These are phyloP conservation scores for Phalacrocorax brasilianus DNA, from an alignment of 2,113 vertebrate genomes.

Conservation along the genomic window DNA sequence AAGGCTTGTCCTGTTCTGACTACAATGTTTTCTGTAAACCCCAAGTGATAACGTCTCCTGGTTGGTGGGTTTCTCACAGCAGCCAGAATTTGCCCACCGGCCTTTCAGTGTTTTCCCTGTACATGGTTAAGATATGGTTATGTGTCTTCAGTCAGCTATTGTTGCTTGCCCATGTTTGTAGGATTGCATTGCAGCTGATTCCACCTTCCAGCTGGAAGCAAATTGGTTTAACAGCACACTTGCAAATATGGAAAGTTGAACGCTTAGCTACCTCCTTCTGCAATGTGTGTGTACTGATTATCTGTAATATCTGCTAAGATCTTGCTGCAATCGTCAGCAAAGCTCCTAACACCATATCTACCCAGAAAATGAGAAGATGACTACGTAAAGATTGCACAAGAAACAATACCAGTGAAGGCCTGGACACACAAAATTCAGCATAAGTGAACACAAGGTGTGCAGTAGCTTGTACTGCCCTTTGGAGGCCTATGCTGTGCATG, in stretches of 20 bases:
- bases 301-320: neutral
- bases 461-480: neutral
- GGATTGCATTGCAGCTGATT: neutral
- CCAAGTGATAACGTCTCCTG: neutral
- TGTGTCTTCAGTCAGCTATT: neutral
- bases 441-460: neutral
- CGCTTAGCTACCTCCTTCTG: neutral
- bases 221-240: neutral
- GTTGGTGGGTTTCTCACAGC: neutral
- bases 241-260: neutral
- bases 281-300: neutral
- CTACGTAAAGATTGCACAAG: neutral
- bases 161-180: neutral
- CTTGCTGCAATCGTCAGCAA: neutral
- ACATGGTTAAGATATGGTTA: neutral
- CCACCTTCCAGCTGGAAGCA: neutral
- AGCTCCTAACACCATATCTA: neutral
- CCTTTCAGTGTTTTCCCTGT: neutral
- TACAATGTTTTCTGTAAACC: neutral
- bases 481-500: neutral
- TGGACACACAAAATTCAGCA: neutral
- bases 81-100: neutral
- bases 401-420: neutral
- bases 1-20: neutral
- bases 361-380: neutral